These are phyloP conservation scores for Dromas ardeola DNA, from an alignment of 2,113 vertebrate genomes.

Conservation along the genomic window DNA sequence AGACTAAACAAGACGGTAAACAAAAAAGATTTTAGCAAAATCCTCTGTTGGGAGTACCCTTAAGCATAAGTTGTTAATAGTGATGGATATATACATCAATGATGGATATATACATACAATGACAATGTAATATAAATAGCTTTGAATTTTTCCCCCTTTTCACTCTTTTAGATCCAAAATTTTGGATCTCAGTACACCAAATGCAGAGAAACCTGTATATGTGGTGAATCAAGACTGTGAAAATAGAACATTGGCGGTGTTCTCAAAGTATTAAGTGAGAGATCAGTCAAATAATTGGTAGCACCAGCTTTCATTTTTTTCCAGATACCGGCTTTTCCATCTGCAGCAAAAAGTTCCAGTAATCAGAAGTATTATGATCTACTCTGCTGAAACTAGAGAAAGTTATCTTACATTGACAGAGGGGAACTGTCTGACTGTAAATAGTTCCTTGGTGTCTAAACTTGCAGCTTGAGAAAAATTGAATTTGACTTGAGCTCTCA, in stretches of 20 bases:
- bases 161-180: not conserved
- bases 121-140: not conserved
- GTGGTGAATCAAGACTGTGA: not conserved
- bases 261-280: slow-evolving; percentile 16
- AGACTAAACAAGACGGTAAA: not conserved
- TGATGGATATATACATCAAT: too few relatives aligned
- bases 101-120: too few relatives aligned
- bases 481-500: slow-evolving; percentile 56
- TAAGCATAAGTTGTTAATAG: not conserved
- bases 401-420: slow-evolving; percentile 47
- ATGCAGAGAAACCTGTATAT: not conserved
- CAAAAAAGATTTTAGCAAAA: not conserved
- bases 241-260: not conserved
- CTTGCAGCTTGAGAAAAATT: slow-evolving; percentile 65
- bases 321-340: slow-evolving; percentile 34
- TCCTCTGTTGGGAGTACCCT: not conserved
- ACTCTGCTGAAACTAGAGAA: slow-evolving; percentile 52
- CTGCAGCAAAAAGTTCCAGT: slow-evolving; percentile 37
- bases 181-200: not conserved
- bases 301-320: not conserved
- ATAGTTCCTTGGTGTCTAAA: slow-evolving; percentile 48
- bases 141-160: not conserved
- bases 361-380: slow-evolving; percentile 41
- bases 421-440: slow-evolving; percentile 36
- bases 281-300: slow-evolving; percentile 27